phyloP scores from a whole-genome alignment of 2,797 vertebrate species.

The Rhinatrema bivittatum region DNA sequence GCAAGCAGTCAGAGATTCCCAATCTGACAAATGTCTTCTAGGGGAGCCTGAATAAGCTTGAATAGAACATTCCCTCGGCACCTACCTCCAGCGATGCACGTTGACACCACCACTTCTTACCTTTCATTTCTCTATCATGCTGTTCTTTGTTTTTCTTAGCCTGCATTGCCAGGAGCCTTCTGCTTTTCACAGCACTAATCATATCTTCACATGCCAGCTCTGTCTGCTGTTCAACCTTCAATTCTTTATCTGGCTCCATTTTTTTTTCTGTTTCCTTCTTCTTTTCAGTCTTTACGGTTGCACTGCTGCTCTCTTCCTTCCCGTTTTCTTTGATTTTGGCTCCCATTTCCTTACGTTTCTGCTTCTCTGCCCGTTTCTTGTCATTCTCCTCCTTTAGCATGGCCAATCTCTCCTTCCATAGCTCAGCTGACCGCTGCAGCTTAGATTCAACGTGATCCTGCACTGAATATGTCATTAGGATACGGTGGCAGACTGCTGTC shows the following conservation, averaged over 20 bases:
- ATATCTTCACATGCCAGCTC: slow-evolving; percentile 77
- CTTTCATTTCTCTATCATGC: slow-evolving; percentile 83
- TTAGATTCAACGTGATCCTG: slow-evolving; percentile 89
- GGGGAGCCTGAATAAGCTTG: too few species aligned
- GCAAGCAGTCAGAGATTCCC: too few species aligned
- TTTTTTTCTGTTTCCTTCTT: slow-evolving; percentile 61
- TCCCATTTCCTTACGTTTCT: slow-evolving; percentile 81
- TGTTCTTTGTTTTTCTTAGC: slow-evolving; percentile 92
- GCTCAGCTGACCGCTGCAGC: slow-evolving; percentile 79
- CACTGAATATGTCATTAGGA: slow-evolving; percentile 94
- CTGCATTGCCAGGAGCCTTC: slow-evolving; percentile 81
- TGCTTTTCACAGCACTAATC: slow-evolving; percentile 91
- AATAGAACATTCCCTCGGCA: too few species aligned
- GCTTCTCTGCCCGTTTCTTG: slow-evolving; percentile 83
- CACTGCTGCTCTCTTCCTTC: slow-evolving; percentile 41
- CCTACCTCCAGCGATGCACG: too few species aligned
- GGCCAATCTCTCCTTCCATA: slow-evolving; percentile 90
- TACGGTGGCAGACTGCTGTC: slow-evolving; percentile 85
- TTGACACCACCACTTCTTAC: too few species aligned
- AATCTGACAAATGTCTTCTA: too few species aligned
- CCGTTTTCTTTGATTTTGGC: slow-evolving; percentile 63
- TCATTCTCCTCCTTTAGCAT: slow-evolving; percentile 88
- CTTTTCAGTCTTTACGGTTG: slow-evolving; percentile 59
- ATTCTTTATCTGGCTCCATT: slow-evolving; percentile 24
- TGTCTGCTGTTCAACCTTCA: slow-evolving; percentile 33